Evolutionary conservation across 2,888 invertebrate genomes (phyloP).

Genomic region (Noctua pronuba): DNA sequence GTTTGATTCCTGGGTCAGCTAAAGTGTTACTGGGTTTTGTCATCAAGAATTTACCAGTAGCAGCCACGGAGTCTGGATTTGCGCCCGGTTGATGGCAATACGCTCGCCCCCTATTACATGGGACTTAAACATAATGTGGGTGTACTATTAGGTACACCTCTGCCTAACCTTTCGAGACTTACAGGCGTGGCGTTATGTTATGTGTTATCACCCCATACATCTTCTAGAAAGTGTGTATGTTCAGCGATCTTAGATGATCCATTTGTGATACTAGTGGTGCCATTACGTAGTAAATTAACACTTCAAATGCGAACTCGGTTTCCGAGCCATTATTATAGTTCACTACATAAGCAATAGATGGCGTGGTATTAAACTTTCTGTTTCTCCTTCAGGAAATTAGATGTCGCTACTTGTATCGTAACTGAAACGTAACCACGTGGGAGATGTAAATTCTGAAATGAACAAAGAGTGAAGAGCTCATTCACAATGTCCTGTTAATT

Average conservation of each 20-base stretch:
- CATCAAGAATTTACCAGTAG: too few relatives aligned
- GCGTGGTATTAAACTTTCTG: slow-evolving; percentile 2
- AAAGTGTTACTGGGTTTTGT: too few relatives aligned
- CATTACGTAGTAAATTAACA: slow-evolving; percentile 42
- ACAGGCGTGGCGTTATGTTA: too few relatives aligned
- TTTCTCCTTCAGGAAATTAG: slow-evolving; percentile 25
- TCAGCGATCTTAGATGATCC: not conserved
- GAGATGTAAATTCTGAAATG: slow-evolving; percentile 28
- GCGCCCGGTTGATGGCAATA: too few relatives aligned
- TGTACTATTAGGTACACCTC: too few relatives aligned
- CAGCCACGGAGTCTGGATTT: too few relatives aligned
- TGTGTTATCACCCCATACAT: not conserved
- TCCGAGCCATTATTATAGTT: slow-evolving; percentile 29
- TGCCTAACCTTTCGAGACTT: too few relatives aligned
- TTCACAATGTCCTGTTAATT: not conserved
- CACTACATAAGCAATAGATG: slow-evolving; percentile 42
- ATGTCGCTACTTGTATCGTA: slow-evolving; percentile 52
- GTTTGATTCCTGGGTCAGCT: too few relatives aligned
- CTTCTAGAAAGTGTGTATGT: not conserved
- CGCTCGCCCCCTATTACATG: too few relatives aligned
- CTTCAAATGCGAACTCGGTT: slow-evolving; percentile 39
- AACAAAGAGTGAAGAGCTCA: not conserved
- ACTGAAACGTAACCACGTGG: slow-evolving; percentile 23
- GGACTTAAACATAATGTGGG: too few relatives aligned
- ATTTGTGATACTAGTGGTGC: slow-evolving; percentile 60